A percentile compares a stretch with the other conserved stretches of the same genome.
These are phyloP conservation scores for Palloptera scutellata DNA, from an alignment of 2,888 invertebrate genomes.

Conservation along the genomic window DNA sequence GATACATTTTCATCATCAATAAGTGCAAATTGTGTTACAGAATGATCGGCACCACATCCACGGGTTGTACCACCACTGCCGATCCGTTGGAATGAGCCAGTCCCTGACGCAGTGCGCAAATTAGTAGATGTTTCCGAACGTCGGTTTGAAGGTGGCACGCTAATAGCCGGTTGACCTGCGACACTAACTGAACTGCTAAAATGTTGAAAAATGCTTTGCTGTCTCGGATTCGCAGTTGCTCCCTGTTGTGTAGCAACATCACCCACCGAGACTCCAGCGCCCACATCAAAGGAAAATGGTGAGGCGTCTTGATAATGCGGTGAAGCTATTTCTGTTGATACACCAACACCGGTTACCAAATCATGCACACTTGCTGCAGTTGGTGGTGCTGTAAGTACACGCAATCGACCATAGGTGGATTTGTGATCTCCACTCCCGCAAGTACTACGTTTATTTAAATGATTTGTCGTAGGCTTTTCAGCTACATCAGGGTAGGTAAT, in stretches of 20 bases:
- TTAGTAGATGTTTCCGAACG: constrained; percentile 57
- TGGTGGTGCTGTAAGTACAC: constrained; percentile 75
- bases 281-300: constrained; percentile 50
- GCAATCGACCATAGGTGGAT: constrained; percentile 76
- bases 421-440: constrained; percentile 55
- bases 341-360: constrained; percentile 33
- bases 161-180: constrained; percentile 12
- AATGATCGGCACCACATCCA: constrained; percentile 75
- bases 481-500: too few species aligned
- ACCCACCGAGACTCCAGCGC: constrained; percentile 31
- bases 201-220: constrained; percentile 27
- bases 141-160: constrained; percentile 48
- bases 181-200: too few species aligned
- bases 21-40: constrained; percentile 88
- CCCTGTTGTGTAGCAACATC: constrained; percentile 18
- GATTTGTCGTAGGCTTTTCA: too few species aligned
- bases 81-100: constrained; percentile 40
- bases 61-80: constrained; percentile 29
- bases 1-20: constrained; percentile 94
- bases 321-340: constrained; percentile 48
- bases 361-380: constrained; percentile 65
- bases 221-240: constrained; percentile 16
- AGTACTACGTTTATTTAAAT: constrained; percentile 11
- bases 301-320: constrained; percentile 50
- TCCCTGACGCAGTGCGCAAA: constrained; percentile 51